These are phyloP conservation scores for Nestor notabilis DNA, from an alignment of 2,113 vertebrate species.

Conservation along the genomic window DNA sequence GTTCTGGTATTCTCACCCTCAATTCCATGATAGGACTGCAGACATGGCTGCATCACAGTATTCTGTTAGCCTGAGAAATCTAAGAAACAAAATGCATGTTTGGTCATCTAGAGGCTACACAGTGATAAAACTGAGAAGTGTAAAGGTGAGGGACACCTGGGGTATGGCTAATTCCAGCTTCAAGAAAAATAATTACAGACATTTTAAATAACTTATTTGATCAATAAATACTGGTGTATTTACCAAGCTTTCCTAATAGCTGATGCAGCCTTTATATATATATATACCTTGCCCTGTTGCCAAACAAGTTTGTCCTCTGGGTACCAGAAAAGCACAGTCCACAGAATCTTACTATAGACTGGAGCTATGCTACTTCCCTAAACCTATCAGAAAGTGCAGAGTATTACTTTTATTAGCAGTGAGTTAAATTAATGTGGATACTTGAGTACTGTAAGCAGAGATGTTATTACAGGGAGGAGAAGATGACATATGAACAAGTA, in stretches of 20 bases:
- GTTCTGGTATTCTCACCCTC: neutral
- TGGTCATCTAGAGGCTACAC: neutral
- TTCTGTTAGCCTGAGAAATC: neutral
- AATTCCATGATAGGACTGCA: neutral
- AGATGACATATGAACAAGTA: constrained; percentile 8
- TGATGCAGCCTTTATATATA: neutral
- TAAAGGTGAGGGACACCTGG: neutral
- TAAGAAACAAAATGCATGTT: neutral
- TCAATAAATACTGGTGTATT: neutral
- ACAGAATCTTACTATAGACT: neutral
- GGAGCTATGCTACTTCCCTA: neutral
- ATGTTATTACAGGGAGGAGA: neutral
- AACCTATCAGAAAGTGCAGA: neutral
- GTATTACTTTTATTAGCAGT: neutral
- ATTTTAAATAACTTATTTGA: neutral
- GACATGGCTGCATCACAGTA: neutral
- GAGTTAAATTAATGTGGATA: constrained; percentile 9
- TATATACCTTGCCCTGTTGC: neutral
- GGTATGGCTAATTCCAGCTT: neutral
- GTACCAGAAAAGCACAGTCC: neutral
- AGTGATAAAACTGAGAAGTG: neutral
- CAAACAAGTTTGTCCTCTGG: neutral
- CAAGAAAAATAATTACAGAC: neutral
- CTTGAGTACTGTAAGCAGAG: neutral
- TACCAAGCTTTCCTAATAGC: neutral